These are phyloP conservation scores for Lota lota DNA, from an alignment of 2,113 vertebrate species.

Conservation along the genomic window DNA sequence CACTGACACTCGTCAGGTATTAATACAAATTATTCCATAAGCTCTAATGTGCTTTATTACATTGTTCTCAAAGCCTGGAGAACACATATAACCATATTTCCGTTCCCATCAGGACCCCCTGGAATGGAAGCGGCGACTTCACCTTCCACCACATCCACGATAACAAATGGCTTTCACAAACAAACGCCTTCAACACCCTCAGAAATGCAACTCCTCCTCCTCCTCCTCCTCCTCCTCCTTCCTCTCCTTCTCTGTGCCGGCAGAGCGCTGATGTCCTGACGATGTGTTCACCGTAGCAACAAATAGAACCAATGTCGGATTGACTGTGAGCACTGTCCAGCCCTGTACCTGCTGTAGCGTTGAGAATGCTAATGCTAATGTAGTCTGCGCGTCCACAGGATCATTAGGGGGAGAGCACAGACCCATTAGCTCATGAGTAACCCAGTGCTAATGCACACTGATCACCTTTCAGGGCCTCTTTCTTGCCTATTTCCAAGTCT, in stretches of 20 bases:
- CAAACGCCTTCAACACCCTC: too few relatives aligned
- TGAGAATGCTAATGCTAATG: slow-evolving; percentile 58
- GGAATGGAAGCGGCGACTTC: too few relatives aligned
- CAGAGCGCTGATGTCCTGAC: slow-evolving; percentile 38
- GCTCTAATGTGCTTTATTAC: too few relatives aligned
- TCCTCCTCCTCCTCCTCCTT: too few relatives aligned
- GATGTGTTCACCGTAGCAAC: slow-evolving; percentile 56
- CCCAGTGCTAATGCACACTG: slow-evolving; percentile 53
- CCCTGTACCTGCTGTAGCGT: slow-evolving; percentile 47
- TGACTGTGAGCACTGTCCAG: slow-evolving; percentile 46
- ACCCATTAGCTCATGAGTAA: slow-evolving; percentile 65
- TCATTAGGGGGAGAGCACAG: slow-evolving; percentile 58
- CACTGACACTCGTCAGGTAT: too few relatives aligned
- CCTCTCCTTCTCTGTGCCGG: slow-evolving; percentile 13
- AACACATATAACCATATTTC: too few relatives aligned
- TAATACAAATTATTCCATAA: too few relatives aligned
- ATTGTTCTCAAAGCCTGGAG: too few relatives aligned
- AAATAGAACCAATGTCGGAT: slow-evolving; percentile 53
- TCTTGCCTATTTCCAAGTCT: background rate
- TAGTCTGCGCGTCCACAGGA: slow-evolving; percentile 54
- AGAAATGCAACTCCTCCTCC: too few relatives aligned
- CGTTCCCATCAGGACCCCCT: too few relatives aligned
- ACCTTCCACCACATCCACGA: too few relatives aligned
- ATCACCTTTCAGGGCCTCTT: slow-evolving; percentile 12
- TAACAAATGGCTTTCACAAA: too few relatives aligned